Evolutionary conservation across 2,797 vertebrate genomes (phyloP), one percentile per base, ranked within the genome.

Genomic region (Sebastiscus tertius): DNA sequence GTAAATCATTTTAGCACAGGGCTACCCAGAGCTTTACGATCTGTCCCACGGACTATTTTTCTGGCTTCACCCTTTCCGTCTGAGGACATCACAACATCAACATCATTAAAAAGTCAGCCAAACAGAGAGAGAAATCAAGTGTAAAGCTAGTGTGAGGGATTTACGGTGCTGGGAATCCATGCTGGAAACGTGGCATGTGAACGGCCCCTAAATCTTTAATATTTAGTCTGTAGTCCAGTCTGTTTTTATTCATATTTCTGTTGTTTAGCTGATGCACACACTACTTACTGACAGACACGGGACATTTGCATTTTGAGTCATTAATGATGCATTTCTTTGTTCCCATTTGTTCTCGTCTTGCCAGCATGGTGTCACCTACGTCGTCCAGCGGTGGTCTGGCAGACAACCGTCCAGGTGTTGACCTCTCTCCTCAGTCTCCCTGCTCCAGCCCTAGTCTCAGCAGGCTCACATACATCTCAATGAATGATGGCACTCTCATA

Each of bases 401-500:
- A 76, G 93, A 92, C 80, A 93, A 87, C 49, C 75, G 49, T 64
- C 84, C 90, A 22, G 65, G 11, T 68, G 79, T 80, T 59, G 94
- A 95, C 64, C 75, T 79, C 5, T 95, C 95, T 0, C 95, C 95
- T 58, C 94, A 94, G 68, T 96, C 96, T 4, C 61, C 66, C 29
- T 96, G 94, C 86, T 94, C 96, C 13, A 96, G 94, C 87, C 95
- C 96, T 10, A 96, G 95, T 81, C 88, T 98, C 75, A 97, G 96
- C 94, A 95, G 97, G 55, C 94, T 99, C 73, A 99, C 98, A 0
- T 99, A 98, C 14, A 81, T 98, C 67, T 99, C 99, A 59, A 88
- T 96, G 63, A 94, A 94, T 61, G 97, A 97, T 34, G 93, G 93
- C 71, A 95, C 95, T 34, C 79, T 77, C 72, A 56, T 87, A 7